Evolutionary conservation across 1,140 invertebrate genomes (phyloP), one percentile per base, ranked within the genome.

Genomic region (Stenopsyche tienmushanensis): DNA sequence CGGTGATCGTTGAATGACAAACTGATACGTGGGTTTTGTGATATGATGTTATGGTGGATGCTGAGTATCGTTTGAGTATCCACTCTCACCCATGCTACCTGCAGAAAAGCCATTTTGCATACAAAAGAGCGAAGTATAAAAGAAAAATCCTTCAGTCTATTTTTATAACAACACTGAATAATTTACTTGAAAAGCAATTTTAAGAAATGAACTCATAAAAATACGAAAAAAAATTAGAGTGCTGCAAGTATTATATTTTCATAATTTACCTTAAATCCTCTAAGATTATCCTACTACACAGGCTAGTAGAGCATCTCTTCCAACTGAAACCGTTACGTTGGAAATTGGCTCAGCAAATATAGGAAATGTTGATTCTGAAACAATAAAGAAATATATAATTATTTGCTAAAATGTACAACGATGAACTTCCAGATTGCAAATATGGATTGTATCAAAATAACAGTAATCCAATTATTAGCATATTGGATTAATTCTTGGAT

Each of bases 251-350:
- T 25, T 23, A 53, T 25, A 25, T 34, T n/a, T 34, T 34, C 17
- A 39, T n/a, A 55, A 42, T 47, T 81, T 84, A 95, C 94, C 87
- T 95, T 93, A 77, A 93, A 95, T 69, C 86, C 87, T 73, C 89
- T 89, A 34, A 98, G 86, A 78, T 94, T 93, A 73, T 96, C 92
- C n/a, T 20, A 97, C 93, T 26, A 97, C 91, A 73, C 95, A 98
- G 2, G 93, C 92, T 50, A 98, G 80, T 5, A 96, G 78, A 10
- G 93, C 94, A 74, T 96, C 92, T 67, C 92, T 85, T 7, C 93
- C 93, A 3, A 93, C 86, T 9, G 92, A 90, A 0, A 96, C 93
- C 2, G 94, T 97, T 45, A 97, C 90, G 80, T 97, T 97, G 26
- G 90, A 89, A 75, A 96, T 93, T 47, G 91, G 88, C 70, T 96